These are phyloP conservation scores for Tupaia tana DNA, from an alignment of 2,113 vertebrate species.

Conservation along the genomic window DNA sequence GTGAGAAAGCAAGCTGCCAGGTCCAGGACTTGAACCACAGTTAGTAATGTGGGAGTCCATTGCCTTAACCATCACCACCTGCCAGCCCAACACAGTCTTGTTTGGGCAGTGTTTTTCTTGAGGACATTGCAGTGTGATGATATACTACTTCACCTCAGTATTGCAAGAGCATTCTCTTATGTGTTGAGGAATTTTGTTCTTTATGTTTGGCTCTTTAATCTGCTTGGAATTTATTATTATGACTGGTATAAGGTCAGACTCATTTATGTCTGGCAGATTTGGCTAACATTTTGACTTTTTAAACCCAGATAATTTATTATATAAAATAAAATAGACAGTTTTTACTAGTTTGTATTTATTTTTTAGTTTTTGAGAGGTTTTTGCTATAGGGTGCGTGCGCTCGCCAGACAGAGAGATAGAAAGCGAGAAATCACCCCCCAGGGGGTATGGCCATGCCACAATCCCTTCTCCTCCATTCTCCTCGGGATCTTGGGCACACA, in stretches of 20 bases:
- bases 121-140: neutral
- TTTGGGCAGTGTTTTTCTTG: neutral
- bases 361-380: too few species aligned
- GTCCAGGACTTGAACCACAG: too few species aligned
- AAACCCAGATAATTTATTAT: constrained; percentile 9
- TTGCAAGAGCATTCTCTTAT: neutral
- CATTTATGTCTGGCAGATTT: constrained; percentile 8
- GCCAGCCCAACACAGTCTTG: neutral
- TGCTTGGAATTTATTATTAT: constrained; percentile 16
- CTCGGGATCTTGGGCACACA: too few species aligned
- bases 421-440: too few species aligned
- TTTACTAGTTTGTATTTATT: neutral
- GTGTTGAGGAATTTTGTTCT: constrained; percentile 15
- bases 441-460: too few species aligned
- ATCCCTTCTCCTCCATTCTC: too few species aligned
- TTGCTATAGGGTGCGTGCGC: too few species aligned
- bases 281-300: constrained; percentile 19
- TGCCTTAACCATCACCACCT: too few species aligned
- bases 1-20: too few species aligned
- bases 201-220: neutral
- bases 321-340: constrained; percentile 35
- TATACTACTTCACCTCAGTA: neutral
- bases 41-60: too few species aligned
- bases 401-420: too few species aligned
- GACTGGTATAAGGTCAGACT: neutral